Evolutionary conservation across 2,797 vertebrate species (phyloP).

Genomic region (Takifugu rubripes): DNA sequence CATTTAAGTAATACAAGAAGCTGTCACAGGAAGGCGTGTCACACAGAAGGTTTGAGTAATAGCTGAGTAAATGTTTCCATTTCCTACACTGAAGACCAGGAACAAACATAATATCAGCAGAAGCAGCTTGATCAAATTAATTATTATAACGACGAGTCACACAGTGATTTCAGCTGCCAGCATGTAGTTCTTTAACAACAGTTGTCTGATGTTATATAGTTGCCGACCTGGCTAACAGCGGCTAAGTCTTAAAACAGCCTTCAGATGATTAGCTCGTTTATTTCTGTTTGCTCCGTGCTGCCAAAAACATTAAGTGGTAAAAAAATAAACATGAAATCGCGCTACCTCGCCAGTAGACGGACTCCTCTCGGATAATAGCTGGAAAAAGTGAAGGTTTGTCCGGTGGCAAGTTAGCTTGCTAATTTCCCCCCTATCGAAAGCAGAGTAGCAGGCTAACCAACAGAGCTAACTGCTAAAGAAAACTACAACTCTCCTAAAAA

Average conservation of each 20-base stretch:
- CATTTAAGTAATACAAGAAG: constrained; percentile 6
- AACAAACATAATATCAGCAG: not conserved
- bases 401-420: constrained; percentile 42
- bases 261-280: constrained; percentile 22
- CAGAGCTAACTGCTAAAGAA: constrained; percentile 7
- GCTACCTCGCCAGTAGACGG: constrained; percentile 38
- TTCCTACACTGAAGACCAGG: constrained; percentile 28
- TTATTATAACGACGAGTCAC: not conserved
- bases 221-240: constrained; percentile 46
- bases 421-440: constrained; percentile 31
- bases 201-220: constrained; percentile 22
- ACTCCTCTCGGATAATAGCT: constrained; percentile 17
- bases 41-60: constrained; percentile 48
- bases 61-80: constrained; percentile 59
- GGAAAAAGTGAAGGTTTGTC: constrained; percentile 16
- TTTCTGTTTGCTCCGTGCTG: constrained; percentile 21
- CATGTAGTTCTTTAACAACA: not conserved
- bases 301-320: not conserved
- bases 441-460: constrained; percentile 49
- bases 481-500: constrained; percentile 43
- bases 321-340: not conserved
- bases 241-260: constrained; percentile 38
- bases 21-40: constrained; percentile 27
- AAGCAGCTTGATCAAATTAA: not conserved
- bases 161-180: not conserved